Percentiles rank a stretch among this genome's conserved stretches.
These are phyloP conservation scores for Strix uralensis DNA, from an alignment of 2,113 vertebrate species.

Conservation along the genomic window DNA sequence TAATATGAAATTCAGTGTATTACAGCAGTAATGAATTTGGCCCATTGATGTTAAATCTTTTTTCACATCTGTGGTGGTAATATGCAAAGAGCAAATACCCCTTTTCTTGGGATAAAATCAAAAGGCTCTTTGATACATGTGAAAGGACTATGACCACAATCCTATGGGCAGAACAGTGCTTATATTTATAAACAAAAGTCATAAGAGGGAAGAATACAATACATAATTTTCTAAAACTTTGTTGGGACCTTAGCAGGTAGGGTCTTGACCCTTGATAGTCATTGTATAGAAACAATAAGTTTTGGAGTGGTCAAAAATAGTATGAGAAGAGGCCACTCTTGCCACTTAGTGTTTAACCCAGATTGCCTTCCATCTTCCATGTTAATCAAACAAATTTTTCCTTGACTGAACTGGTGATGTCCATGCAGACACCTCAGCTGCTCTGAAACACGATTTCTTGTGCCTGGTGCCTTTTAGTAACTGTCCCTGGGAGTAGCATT, in stretches of 20 bases:
- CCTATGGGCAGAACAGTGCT: neutral
- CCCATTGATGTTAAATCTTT: neutral
- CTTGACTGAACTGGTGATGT: rapidly evolving
- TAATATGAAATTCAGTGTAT: neutral
- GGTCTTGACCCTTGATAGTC: neutral
- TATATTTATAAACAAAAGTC: neutral
- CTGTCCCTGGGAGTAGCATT: neutral
- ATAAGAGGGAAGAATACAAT: neutral
- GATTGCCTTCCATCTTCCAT: neutral
- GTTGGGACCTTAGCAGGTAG: neutral
- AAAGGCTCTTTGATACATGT: neutral
- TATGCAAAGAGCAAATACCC: neutral
- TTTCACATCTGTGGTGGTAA: neutral
- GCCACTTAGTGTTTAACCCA: neutral
- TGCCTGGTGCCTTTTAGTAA: neutral
- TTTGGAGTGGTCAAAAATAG: neutral
- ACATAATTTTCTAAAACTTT: neutral
- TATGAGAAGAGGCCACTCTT: neutral
- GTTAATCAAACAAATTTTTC: neutral
- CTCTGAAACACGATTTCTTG: neutral
- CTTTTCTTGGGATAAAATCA: neutral
- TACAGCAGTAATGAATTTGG: neutral
- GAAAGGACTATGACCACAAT: neutral
- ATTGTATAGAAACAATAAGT: neutral
- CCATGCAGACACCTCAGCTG: neutral